These are phyloP conservation scores for Smutsia gigantea DNA, from an alignment of 2,797 vertebrate species.

Conservation along the genomic window DNA sequence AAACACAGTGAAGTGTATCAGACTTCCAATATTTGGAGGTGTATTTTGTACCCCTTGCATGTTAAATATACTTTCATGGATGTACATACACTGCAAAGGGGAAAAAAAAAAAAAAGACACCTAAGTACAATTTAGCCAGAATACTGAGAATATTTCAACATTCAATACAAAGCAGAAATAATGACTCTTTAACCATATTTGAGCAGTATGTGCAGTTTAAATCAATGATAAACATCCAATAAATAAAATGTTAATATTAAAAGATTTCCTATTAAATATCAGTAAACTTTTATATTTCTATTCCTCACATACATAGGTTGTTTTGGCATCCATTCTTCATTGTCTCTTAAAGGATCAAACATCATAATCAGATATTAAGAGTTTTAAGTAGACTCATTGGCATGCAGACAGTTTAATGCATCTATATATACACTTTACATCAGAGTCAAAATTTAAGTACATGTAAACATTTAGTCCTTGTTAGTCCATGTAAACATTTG, in stretches of 20 bases:
- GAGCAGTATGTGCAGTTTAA: neutral
- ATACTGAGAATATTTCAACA: constrained; percentile 4
- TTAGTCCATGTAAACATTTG: neutral
- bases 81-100: neutral
- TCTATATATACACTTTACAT: neutral
- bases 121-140: neutral
- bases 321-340: neutral
- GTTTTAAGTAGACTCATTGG: neutral
- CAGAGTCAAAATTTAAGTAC: neutral
- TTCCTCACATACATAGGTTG: neutral
- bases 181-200: neutral
- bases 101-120: neutral
- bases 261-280: neutral
- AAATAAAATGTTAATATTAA: constrained; percentile 6
- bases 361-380: constrained; percentile 5
- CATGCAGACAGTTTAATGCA: neutral
- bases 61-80: neutral
- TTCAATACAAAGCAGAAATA: constrained; percentile 33
- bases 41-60: neutral
- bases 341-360: neutral
- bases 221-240: neutral
- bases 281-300: neutral
- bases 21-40: neutral
- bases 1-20: neutral
- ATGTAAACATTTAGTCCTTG: neutral